Base-by-base conservation (phyloP, 1,140 invertebrate genomes). In the Drosophila parabipectinata region DNA sequence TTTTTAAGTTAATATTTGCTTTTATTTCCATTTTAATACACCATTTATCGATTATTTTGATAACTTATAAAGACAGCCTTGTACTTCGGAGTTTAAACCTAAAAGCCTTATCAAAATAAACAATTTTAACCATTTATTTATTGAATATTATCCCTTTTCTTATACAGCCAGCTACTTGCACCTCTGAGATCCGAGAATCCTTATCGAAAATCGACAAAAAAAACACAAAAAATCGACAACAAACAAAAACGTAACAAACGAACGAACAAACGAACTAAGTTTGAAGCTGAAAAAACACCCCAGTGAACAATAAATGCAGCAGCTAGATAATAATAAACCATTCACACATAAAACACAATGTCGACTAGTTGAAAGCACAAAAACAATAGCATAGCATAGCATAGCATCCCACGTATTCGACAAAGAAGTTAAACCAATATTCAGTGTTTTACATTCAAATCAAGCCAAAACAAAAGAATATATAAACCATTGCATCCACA, bases 101-200 rank as follows among this genome's bases (percentile, higher is more conserved):
- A 5, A 1, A 26, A 28, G 32, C 1, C 9, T 32, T 10, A 32
- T 32, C 7, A 8, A 10, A 3, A 2, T n/a, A 28, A 28, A 28
- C 26, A 5, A 28, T 7, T 28, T 28, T 7, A 6, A 28, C 34
- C 12, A 37, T n/a, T n/a, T 37, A 10, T 37, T 37, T 10, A 1
- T 1, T 32, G 34, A 3, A n/a, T n/a, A 37, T 37, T 37, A 12
- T 37, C 0, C 14, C 6, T 2, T 18, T n/a, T 44, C n/a, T 32
- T 4, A 7, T 21, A 18, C 37, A 84, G 77, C 50, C 41, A 39
- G 34, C 60, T 74, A 82, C 79, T 82, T 82, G 79, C 71, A 83
- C 67, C 79, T 82, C 78, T 77, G 57, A 81, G 61, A 67, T 62
- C 68, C 52, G 45, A 9, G 54, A 53, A 50, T 71, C 66, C 64